Conservation (phyloP, 2,113 vertebrate species). For the Hystrix cristata region DNA sequence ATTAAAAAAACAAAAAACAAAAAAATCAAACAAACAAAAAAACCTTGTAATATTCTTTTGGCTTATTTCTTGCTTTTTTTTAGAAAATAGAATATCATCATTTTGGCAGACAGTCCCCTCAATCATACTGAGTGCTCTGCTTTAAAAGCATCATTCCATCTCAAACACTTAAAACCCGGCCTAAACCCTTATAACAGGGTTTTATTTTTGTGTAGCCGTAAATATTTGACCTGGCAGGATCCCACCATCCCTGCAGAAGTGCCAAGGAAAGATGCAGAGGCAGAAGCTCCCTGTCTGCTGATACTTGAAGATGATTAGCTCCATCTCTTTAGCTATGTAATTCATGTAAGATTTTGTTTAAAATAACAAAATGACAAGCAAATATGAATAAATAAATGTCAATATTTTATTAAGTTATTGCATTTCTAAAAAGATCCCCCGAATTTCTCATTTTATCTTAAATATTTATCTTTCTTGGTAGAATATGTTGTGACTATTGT, state of each 20-base stretch:
- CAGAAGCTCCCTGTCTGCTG: not conserved
- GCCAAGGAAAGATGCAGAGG: not conserved
- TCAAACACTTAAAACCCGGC: not conserved
- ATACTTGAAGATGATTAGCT: not conserved
- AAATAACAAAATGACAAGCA: not conserved
- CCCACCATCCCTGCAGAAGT: not conserved
- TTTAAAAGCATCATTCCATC: not conserved
- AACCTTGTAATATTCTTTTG: not conserved
- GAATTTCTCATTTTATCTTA: conserved; percentile 1
- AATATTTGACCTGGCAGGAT: not conserved
- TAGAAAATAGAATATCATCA: not conserved
- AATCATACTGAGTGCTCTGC: not conserved
- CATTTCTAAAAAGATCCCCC: not conserved
- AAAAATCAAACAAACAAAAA: not conserved
- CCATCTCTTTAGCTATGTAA: not conserved
- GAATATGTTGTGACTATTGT: not conserved
- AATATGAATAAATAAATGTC: not conserved
- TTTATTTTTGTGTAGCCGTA: not conserved
- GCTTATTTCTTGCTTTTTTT: not conserved
- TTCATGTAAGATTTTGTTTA: not conserved
- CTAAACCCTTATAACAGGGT: not conserved
- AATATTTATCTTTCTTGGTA: not conserved
- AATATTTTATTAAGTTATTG: not conserved
- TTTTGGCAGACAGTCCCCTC: not conserved
- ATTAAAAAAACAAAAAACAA: not conserved